A percentile compares a stretch with the other conserved stretches of the same genome.
Conservation (phyloP, 2,888 invertebrate species). For the Crossocerus cetratus region DNA sequence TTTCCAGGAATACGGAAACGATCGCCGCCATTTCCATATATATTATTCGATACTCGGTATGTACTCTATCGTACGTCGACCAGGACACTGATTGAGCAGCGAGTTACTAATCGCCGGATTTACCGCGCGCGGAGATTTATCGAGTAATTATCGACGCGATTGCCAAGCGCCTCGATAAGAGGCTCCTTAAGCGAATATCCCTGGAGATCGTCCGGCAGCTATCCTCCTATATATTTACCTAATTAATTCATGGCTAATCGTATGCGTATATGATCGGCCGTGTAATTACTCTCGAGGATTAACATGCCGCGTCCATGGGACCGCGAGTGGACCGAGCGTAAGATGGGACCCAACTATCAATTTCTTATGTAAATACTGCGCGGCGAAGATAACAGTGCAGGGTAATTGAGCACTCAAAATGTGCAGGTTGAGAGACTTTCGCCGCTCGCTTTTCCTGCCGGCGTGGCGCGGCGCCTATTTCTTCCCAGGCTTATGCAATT, state of each 20-base stretch:
- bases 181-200: neutral
- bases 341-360: constrained; percentile 40
- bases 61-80: too few species aligned
- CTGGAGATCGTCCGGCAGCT: neutral
- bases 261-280: neutral
- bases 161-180: constrained; percentile 40
- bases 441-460: constrained; percentile 8
- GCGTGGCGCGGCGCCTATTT: neutral
- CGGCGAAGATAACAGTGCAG: constrained; percentile 4
- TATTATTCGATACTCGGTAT: too few species aligned
- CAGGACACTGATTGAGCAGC: too few species aligned
- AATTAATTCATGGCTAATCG: constrained; percentile 42
- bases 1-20: constrained; percentile 46
- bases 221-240: neutral
- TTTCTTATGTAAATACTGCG: constrained; percentile 49
- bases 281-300: constrained; percentile 28
- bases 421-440: constrained; percentile 21
- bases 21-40: too few species aligned
- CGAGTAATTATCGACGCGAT: constrained; percentile 38
- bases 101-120: constrained; percentile 19
- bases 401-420: constrained; percentile 31
- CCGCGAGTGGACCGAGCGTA: neutral
- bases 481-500: constrained; percentile 12
- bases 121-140: constrained; percentile 34
- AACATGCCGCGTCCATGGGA: constrained; percentile 9